Conservation (phyloP, 53 echinoderm and acorn worm species). For the Astropecten irregularis region DNA sequence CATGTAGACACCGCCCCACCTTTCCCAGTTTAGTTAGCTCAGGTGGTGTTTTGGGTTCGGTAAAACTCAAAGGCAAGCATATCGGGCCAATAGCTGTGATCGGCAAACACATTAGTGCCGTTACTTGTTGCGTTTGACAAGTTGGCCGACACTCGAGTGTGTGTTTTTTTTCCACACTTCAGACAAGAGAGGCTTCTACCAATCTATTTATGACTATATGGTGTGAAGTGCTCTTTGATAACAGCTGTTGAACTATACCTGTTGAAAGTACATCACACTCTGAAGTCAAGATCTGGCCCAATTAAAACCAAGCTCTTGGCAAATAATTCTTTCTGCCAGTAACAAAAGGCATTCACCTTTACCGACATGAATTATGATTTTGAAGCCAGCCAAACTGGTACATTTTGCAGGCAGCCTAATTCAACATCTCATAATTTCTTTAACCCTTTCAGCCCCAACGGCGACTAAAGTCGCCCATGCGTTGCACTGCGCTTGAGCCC, state of each 20-base stretch:
- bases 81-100: constrained; percentile 25
- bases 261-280: constrained; percentile 33
- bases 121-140: constrained; percentile 43
- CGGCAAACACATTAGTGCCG: constrained; percentile 41
- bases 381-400: too few relatives aligned
- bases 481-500: too few relatives aligned
- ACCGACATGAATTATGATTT: too few relatives aligned
- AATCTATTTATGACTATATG: constrained; percentile 38
- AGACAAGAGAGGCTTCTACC: constrained; percentile 30
- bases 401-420: too few relatives aligned
- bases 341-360: too few relatives aligned
- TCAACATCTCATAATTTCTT: too few relatives aligned
- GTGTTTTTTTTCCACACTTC: too few relatives aligned
- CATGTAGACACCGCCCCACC: background rate
- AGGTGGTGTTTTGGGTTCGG: constrained; percentile 61
- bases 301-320: too few relatives aligned
- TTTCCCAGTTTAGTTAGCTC: constrained; percentile 43
- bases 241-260: constrained; percentile 3
- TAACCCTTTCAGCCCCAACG: too few relatives aligned
- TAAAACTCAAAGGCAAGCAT: constrained; percentile 12
- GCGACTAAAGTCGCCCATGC: too few relatives aligned
- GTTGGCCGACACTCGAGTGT: constrained; percentile 36
- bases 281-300: background rate
- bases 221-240: constrained; percentile 46
- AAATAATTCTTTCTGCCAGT: too few relatives aligned